Conservation (phyloP, 2,888 invertebrate species). For the Neria commutata region DNA sequence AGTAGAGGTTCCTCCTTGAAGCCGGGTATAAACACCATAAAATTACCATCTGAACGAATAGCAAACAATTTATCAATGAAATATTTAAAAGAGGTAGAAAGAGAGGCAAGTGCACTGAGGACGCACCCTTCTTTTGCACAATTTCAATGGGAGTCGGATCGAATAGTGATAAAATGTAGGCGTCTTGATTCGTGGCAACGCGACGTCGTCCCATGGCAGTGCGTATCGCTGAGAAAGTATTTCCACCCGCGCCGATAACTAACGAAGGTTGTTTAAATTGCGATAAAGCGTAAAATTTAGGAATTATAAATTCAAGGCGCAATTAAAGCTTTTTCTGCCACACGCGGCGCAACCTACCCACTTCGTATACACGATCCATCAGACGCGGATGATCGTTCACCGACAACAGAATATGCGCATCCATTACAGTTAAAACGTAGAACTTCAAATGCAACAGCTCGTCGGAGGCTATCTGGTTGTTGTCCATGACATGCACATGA, state of each 20-base stretch:
- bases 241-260: slow-evolving; percentile 74
- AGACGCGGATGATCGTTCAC: slow-evolving; percentile 62
- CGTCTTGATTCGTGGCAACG: slow-evolving; percentile 65
- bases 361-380: slow-evolving; percentile 71
- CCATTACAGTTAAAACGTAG: slow-evolving; percentile 70
- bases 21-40: slow-evolving; percentile 71
- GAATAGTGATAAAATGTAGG: slow-evolving; percentile 66
- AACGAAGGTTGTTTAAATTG: slow-evolving; percentile 2
- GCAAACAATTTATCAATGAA: not conserved
- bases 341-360: too few species aligned
- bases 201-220: slow-evolving; percentile 67
- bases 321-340: too few species aligned
- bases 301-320: not conserved
- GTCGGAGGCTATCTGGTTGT: slow-evolving; percentile 47
- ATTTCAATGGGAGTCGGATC: slow-evolving; percentile 73
- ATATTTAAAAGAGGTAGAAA: not conserved
- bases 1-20: slow-evolving; percentile 67
- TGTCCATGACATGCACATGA: slow-evolving; percentile 56
- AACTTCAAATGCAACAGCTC: slow-evolving; percentile 68
- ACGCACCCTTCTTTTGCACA: slow-evolving; percentile 65
- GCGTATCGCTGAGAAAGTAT: slow-evolving; percentile 72
- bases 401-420: slow-evolving; percentile 74
- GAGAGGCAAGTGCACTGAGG: not conserved
- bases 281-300: not conserved
- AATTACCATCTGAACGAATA: slow-evolving; percentile 65